A percentile compares a stretch with the other conserved stretches of the same genome.
These are phyloP conservation scores for Microvelia longipes DNA, from an alignment of 1,140 invertebrate species.

Conservation along the genomic window DNA sequence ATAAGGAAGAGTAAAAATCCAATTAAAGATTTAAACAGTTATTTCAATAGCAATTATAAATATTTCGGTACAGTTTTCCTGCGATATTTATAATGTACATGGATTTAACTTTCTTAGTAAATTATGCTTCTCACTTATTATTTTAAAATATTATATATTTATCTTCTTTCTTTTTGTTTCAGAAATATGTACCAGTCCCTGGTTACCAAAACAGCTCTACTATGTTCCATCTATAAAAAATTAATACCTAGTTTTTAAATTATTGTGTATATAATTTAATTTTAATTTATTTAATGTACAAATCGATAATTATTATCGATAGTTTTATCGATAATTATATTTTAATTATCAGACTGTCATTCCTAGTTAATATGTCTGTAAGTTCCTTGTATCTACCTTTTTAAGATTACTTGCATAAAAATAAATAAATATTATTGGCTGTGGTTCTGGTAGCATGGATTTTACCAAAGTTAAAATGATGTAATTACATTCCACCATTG, in stretches of 20 bases:
- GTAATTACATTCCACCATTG: conserved; percentile 13
- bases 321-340: neutral
- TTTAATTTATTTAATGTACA: conserved; percentile 1
- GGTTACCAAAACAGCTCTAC: conserved; percentile 4
- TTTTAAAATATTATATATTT: too few relatives aligned
- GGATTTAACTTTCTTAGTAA: too few relatives aligned
- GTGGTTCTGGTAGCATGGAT: conserved; percentile 14
- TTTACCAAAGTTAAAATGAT: conserved; percentile 13
- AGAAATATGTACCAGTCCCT: neutral
- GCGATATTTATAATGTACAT: too few relatives aligned
- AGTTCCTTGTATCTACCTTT: conserved; percentile 13
- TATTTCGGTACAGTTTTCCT: too few relatives aligned
- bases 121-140: too few relatives aligned
- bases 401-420: conserved; percentile 8
- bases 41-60: too few relatives aligned
- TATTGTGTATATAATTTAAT: neutral
- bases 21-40: too few relatives aligned
- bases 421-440: conserved; percentile 11
- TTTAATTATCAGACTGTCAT: conserved; percentile 10
- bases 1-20: too few relatives aligned
- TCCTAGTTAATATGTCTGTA: conserved; percentile 8
- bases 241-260: conserved; percentile 1
- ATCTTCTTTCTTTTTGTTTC: conserved; percentile 4
- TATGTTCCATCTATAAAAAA: neutral
- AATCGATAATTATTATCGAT: neutral